A percentile compares a stretch with the other conserved stretches of the same genome.
These are phyloP conservation scores for Acipenser oxyrinchus DNA, from an alignment of 2,797 vertebrate species.

Conservation along the genomic window DNA sequence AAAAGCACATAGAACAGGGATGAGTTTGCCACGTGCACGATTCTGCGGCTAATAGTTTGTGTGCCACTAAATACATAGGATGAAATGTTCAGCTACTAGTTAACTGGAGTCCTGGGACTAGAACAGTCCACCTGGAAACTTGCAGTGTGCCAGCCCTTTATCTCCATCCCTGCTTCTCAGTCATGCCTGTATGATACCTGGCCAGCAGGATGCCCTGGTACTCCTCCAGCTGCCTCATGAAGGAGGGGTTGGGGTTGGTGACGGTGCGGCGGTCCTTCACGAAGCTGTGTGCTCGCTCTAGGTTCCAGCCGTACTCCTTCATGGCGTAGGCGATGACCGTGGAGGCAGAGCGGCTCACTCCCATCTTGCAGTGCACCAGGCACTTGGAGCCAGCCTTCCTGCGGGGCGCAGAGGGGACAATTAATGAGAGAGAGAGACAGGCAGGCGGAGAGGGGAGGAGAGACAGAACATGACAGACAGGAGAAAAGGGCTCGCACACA, in stretches of 20 bases:
- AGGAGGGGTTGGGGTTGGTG: slow-evolving; percentile 94
- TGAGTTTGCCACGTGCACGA: not conserved
- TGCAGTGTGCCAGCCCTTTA: no score
- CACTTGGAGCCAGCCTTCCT: slow-evolving; percentile 93
- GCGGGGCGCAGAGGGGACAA: not conserved
- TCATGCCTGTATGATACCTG: slow-evolving; percentile 57
- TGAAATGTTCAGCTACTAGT: no score
- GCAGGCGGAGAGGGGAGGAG: not conserved
- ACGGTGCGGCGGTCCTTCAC: slow-evolving; percentile 87
- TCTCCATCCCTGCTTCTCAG: not conserved
- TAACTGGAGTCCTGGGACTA: no score
- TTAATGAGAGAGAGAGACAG: not conserved
- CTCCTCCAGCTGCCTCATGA: slow-evolving; percentile 95
- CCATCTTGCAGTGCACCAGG: slow-evolving; percentile 98
- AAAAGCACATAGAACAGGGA: not conserved
- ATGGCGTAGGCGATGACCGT: slow-evolving; percentile 96
- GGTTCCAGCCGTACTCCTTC: slow-evolving; percentile 96
- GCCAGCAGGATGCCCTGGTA: slow-evolving; percentile 95
- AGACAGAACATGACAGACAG: slow-evolving; percentile 1
- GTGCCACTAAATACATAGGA: no score
- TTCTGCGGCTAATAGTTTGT: not conserved
- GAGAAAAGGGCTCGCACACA: not conserved
- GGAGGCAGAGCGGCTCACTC: slow-evolving; percentile 91
- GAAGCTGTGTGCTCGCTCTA: slow-evolving; percentile 82
- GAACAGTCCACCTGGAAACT: no score